Evolutionary conservation across 2,797 vertebrate species (phyloP).

Genomic region (Australoheros facetus): DNA sequence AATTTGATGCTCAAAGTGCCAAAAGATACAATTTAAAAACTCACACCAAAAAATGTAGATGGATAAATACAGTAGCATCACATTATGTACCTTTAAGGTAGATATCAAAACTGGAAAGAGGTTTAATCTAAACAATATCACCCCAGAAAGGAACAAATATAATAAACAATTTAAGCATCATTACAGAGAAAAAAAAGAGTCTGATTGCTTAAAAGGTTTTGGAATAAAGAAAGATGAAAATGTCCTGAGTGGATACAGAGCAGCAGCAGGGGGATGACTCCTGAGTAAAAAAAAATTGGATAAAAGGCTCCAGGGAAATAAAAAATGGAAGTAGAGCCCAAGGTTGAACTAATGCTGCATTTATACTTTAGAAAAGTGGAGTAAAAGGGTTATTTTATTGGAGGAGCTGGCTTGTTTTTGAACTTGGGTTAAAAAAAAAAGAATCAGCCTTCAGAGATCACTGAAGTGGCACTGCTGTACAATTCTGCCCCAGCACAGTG

Average conservation of each 20-base stretch:
- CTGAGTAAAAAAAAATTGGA: neutral
- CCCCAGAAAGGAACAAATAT: neutral
- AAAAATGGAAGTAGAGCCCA: neutral
- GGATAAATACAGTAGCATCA: neutral
- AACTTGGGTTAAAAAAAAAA: neutral
- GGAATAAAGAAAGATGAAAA: neutral
- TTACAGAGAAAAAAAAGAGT: neutral
- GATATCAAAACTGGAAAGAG: neutral
- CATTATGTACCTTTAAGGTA: neutral
- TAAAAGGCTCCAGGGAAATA: constrained; percentile 2
- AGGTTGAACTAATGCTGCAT: neutral
- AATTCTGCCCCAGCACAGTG: neutral
- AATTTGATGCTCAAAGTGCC: no score
- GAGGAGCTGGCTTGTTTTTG: neutral
- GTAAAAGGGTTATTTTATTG: neutral
- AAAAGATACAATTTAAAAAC: no score
- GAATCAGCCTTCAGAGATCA: neutral
- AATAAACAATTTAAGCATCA: neutral
- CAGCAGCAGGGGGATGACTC: neutral
- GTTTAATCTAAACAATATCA: neutral
- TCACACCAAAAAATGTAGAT: neutral
- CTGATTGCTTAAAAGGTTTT: constrained; percentile 23
- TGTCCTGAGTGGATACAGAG: neutral
- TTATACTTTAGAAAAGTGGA: neutral
- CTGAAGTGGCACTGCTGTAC: neutral